Conservation (phyloP, 2,888 invertebrate genomes). For the Phania funesta region DNA sequence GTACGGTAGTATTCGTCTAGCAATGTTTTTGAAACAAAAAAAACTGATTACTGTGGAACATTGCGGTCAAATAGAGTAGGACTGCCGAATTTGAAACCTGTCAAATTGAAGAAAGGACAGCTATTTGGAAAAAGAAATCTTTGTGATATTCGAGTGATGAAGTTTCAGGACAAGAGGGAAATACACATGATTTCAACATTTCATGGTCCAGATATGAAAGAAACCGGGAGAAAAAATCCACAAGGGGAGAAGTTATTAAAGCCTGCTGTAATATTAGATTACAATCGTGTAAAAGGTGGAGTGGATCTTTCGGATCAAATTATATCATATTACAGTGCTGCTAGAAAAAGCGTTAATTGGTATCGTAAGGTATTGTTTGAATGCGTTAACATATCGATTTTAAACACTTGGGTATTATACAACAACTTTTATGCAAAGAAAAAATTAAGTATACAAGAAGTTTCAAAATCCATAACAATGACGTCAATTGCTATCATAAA, state of each 20-base stretch:
- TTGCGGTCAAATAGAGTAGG: conserved; percentile 14
- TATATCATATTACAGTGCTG: neutral
- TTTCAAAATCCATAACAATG: conserved; percentile 10
- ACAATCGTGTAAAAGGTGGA: neutral
- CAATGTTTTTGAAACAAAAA: conserved; percentile 16
- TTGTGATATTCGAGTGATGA: conserved; percentile 9
- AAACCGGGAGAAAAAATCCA: neutral
- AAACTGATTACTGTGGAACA: conserved; percentile 15
- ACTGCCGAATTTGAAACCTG: conserved; percentile 4
- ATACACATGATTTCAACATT: neutral
- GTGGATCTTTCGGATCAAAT: neutral
- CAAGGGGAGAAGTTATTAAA: conserved; percentile 2
- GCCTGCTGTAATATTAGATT: conserved; percentile 8
- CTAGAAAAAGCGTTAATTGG: no score
- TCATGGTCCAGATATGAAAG: neutral
- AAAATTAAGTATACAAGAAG: conserved; percentile 9
- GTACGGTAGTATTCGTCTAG: neutral
- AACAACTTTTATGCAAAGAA: neutral
- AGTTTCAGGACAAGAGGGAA: neutral
- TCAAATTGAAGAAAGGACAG: conserved; percentile 7
- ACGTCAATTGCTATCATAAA: neutral
- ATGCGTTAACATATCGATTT: no score
- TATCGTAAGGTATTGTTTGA: no score
- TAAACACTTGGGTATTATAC: no score
- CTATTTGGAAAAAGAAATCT: neutral